A percentile compares a stretch with the other conserved stretches of the same genome.
phyloP scores from a whole-genome alignment of 2,888 invertebrate genomes.

The Achlya flavicornis region DNA sequence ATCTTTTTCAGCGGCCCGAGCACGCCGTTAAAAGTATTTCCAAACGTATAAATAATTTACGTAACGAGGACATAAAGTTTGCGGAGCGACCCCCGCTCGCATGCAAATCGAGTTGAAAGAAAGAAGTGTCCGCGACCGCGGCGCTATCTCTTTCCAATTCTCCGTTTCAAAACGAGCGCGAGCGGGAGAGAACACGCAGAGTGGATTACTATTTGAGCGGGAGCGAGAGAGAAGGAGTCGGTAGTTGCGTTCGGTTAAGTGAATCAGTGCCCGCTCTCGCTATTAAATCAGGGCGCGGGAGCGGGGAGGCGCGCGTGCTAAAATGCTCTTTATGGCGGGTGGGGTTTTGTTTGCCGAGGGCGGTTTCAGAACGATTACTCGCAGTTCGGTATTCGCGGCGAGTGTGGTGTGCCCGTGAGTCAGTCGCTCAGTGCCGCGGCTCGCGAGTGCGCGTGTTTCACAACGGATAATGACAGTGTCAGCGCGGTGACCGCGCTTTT shows the following conservation, averaged over 20 bases:
- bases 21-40: conserved; percentile 80
- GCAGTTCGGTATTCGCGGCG: conserved; percentile 41
- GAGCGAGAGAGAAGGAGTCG: conserved; percentile 70
- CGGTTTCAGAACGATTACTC: conserved; percentile 76
- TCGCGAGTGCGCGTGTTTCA: conserved; percentile 59
- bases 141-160: conserved; percentile 66
- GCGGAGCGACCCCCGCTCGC: conserved; percentile 76
- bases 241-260: conserved; percentile 82
- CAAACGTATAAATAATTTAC: conserved; percentile 83
- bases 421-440: conserved; percentile 60
- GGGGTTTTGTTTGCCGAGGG: conserved; percentile 83
- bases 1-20: conserved; percentile 73
- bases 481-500: conserved; percentile 77
- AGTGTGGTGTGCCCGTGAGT: conserved; percentile 28
- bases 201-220: conserved; percentile 44
- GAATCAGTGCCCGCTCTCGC: conserved; percentile 83
- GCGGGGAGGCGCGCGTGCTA: conserved; percentile 75
- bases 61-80: conserved; percentile 83
- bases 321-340: conserved; percentile 81
- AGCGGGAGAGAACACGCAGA: conserved; percentile 43
- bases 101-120: conserved; percentile 82
- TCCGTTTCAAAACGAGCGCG: conserved; percentile 38
- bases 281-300: conserved; percentile 82
- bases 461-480: conserved; percentile 61
- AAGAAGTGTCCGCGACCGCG: conserved; percentile 74